Base-by-base conservation (phyloP, 37 sponge, comb jelly and placozoan genomes). In the Spongia lamella region DNA sequence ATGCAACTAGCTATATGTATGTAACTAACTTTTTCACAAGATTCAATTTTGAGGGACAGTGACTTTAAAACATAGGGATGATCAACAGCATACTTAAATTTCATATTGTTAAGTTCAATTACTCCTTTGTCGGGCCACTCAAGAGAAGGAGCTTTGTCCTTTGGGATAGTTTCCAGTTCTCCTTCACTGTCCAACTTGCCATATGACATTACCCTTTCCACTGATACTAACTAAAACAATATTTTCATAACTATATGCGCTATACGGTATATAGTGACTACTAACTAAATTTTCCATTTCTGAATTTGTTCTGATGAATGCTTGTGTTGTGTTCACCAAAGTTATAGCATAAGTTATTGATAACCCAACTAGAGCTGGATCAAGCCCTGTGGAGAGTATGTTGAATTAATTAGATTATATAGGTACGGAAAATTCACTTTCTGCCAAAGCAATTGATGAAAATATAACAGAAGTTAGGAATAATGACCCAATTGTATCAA, bases 71-170 rank as follows among this genome's bases (percentile, higher is more conserved):
- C 87, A 0, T 74, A 22, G 6, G 92, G 92, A 3, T 39, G 51
- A n/a, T 73, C 52, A 7, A 43, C 17, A 0, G 73, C 61, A 63
- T 91, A 79, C 5, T 65, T 54, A 55, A 86, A 86, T 1, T 66
- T 37, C 39, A 86, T 66, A 59, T 82, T 62, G 29, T 79, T 38
- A 37, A 86, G 11, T 16, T 43, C 35, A 9, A 91, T 68, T n/a
- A 35, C 52, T 26, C 92, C 92, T n/a, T 62, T 56, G 25, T 62
- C 36, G n/a, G 92, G 92, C 92, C 92, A 91, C 31, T 73, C 76
- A 0, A 56, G 24, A 21, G 80, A 60, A 32, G 87, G 92, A 56
- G 73, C 61, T 7, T 75, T 36, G 24, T 53, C 24, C 15, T 64
- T 52, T 33, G 77, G 79, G 17, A 29, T 11, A 9, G 70, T 47